Conservation (phyloP, 2,113 vertebrate genomes). For the human (Homo sapiens) region DNA sequence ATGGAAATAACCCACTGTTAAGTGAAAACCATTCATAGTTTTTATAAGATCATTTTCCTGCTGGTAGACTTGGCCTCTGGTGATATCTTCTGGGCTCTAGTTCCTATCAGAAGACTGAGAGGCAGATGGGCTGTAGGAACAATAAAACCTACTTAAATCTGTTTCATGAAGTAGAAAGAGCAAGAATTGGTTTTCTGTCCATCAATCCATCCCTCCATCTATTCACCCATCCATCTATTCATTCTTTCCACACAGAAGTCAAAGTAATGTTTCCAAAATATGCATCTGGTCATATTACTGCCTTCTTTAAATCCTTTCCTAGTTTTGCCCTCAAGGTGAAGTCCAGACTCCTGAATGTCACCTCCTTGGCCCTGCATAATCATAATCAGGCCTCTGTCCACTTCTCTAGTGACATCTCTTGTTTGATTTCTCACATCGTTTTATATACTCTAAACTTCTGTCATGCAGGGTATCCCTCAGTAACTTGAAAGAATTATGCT, state of each 20-base stretch:
- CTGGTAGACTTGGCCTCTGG: background rate
- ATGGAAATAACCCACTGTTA: slow-evolving; percentile 48
- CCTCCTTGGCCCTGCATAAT: background rate
- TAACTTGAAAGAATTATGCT: background rate
- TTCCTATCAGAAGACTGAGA: background rate
- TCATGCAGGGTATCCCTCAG: background rate
- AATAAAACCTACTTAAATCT: background rate
- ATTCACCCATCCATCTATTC: background rate
- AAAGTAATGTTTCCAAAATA: background rate
- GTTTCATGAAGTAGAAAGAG: background rate
- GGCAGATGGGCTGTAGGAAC: background rate
- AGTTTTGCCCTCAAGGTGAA: background rate
- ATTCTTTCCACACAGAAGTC: background rate
- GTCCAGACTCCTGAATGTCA: background rate
- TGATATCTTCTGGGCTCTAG: background rate
- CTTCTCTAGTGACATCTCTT: background rate
- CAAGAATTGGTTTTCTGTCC: background rate
- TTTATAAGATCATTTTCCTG: background rate
- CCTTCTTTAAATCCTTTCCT: background rate
- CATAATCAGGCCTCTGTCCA: background rate
- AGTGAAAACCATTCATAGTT: slow-evolving; percentile 41
- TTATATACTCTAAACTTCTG: background rate
- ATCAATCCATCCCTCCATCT: background rate
- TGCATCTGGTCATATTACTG: background rate
- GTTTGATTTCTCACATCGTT: background rate